phyloP scores from a whole-genome alignment of 2,113 vertebrate species.

The Pteruthius melanotis region DNA sequence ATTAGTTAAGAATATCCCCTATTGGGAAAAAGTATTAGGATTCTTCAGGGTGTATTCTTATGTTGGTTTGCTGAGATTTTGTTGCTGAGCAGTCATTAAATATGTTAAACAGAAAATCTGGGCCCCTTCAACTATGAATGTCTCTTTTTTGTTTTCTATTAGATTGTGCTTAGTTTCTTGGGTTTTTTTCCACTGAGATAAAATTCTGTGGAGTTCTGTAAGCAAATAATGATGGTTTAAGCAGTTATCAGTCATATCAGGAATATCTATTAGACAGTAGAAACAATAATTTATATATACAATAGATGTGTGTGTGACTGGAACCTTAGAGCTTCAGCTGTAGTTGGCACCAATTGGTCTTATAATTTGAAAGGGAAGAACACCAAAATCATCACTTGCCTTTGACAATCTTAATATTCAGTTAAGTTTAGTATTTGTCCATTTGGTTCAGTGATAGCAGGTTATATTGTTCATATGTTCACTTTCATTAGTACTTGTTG shows the following conservation, averaged over 20 bases:
- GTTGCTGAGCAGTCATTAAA: conserved; percentile 57
- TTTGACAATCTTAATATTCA: background rate
- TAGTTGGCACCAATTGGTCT: background rate
- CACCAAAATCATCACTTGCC: background rate
- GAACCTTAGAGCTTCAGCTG: background rate
- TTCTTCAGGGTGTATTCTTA: conserved; percentile 26
- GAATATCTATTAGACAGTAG: background rate
- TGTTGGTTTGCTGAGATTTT: conserved; percentile 32
- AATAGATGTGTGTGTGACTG: background rate
- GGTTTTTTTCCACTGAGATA: background rate
- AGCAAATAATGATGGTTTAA: background rate
- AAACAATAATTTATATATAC: background rate
- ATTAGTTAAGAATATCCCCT: conserved; percentile 14
- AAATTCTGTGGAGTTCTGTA: background rate
- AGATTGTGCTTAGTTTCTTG: background rate
- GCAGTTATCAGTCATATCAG: background rate
- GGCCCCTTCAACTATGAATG: background rate
- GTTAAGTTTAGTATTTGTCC: background rate
- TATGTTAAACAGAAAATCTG: background rate
- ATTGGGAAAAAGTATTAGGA: background rate
- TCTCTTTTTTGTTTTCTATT: background rate
- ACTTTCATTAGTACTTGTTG: background rate
- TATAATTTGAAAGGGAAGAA: background rate
- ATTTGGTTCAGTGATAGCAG: background rate
- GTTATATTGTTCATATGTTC: fast-evolving